Percentiles rank a stretch among this genome's conserved stretches.
Evolutionary conservation across 2,797 vertebrate species (phyloP).

Genomic region (Tokudaia muenninki): DNA sequence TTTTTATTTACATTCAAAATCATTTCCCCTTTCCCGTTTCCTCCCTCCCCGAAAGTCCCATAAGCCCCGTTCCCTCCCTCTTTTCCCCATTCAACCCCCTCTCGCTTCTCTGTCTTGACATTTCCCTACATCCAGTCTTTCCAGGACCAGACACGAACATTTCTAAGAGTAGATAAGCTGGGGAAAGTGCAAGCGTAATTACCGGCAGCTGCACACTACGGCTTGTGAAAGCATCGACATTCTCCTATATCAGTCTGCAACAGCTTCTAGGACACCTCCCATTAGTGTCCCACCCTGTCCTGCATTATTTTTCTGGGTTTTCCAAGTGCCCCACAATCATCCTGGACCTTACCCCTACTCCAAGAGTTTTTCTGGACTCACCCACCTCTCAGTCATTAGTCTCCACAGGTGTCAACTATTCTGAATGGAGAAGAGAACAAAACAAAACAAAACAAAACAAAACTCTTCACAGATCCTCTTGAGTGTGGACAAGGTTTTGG

Average conservation of each 20-base stretch:
- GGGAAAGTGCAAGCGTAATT: too few species aligned
- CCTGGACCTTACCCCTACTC: neutral
- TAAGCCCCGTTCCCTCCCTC: too few species aligned
- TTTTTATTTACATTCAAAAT: too few species aligned
- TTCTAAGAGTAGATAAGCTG: neutral
- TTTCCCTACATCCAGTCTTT: too few species aligned
- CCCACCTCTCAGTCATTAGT: neutral
- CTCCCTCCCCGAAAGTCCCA: too few species aligned
- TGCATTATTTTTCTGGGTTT: too few species aligned
- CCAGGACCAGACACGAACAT: rapidly evolving
- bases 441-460: neutral
- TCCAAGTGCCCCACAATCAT: neutral
- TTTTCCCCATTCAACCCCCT: too few species aligned
- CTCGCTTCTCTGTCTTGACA: too few species aligned
- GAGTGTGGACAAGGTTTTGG: neutral
- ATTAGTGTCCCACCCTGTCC: neutral
- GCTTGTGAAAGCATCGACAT: neutral
- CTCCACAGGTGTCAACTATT: neutral
- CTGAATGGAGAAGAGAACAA: neutral
- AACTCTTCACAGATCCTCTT: neutral
- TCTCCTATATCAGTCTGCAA: rapidly evolving
- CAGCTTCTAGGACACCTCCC: neutral
- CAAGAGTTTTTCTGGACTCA: neutral
- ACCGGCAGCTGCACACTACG: too few species aligned
- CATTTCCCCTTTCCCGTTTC: too few species aligned